Evolutionary conservation across 2,113 vertebrate genomes (phyloP).

Genomic region (Neogale vison): DNA sequence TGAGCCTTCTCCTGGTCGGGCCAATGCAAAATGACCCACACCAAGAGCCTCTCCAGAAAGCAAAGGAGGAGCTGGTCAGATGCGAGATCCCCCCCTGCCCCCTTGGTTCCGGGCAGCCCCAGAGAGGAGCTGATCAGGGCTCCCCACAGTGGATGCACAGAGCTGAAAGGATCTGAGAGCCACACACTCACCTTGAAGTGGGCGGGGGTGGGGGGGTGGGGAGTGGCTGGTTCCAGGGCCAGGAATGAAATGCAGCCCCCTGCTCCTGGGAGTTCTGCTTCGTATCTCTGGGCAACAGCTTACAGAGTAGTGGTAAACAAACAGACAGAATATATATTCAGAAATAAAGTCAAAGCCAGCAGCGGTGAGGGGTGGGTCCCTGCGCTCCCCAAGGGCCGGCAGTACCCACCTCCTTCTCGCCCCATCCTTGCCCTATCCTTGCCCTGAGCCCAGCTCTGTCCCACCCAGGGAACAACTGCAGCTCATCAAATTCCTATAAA

Average conservation of each 20-base stretch:
- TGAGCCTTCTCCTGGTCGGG: background rate
- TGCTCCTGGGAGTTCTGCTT: background rate
- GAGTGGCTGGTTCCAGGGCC: background rate
- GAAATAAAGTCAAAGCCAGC: background rate
- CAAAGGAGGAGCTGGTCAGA: rapidly evolving
- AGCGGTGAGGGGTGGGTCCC: background rate
- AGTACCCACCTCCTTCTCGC: background rate
- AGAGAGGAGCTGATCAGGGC: background rate
- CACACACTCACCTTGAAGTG: background rate
- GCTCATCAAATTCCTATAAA: background rate
- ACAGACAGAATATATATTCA: background rate
- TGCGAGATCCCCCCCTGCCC: no score
- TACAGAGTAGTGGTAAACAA: background rate
- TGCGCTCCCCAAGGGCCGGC: rapidly evolving
- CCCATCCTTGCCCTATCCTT: rapidly evolving
- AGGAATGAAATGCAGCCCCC: background rate
- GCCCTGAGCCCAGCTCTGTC: rapidly evolving
- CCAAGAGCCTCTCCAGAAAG: background rate
- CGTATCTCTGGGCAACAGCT: background rate
- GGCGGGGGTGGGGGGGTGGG: background rate
- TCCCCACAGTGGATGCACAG: background rate
- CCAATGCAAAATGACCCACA: background rate
- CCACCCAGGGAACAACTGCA: rapidly evolving
- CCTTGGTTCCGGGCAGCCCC: background rate
- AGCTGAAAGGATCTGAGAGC: background rate